Evolutionary conservation across 2,888 invertebrate genomes (phyloP), one percentile per base, ranked within the genome.

Genomic region (Drosophila diplacantha): DNA sequence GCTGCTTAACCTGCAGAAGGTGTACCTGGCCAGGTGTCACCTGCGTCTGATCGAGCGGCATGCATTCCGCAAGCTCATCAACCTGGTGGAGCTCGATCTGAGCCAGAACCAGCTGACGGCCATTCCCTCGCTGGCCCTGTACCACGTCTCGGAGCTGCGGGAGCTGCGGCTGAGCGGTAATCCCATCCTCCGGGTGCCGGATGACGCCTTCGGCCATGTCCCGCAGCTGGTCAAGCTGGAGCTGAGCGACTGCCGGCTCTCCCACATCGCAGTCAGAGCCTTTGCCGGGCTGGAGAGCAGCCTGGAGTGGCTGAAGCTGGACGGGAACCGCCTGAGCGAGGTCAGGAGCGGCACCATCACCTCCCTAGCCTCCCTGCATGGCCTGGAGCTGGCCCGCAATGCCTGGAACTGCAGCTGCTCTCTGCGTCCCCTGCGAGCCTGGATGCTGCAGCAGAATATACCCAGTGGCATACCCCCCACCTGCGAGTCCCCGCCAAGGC

Each of bases 321-420:
- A 94, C 84, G 92, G 92, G 74, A 96, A 96, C 85, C 91, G 91
- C 82, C 85, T 96, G 67, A 90, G 91, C 49, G 91, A 92, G 64
- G 90, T 95, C 14, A 90, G 91, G 58, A 91, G 93, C 14, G 90
- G 91, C 34, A 91, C 93, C 12, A 89, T 95, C 64, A 93, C 92
- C 1, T 90, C 92, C 11, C 87, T 95, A 44, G 89, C 92, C 70
- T 92, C 91, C 69, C 87, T 95, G 52, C 93, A 94, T 83, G 94
- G 93, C 14, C 88, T 95, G 66, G 94, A 94, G 79, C 87, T 95
- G 70, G 92, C 93, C n/a, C 91, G 90, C 63, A 95, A 95, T 87
- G 93, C 93, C 1, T 95, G 95, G 94, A 93, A 94, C 86, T 95
- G 95, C 86, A 93, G 94, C 39, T 95, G 95, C 85, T 90, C 91